Conservation (phyloP, 2,888 invertebrate genomes). For the Acronicta aceris region DNA sequence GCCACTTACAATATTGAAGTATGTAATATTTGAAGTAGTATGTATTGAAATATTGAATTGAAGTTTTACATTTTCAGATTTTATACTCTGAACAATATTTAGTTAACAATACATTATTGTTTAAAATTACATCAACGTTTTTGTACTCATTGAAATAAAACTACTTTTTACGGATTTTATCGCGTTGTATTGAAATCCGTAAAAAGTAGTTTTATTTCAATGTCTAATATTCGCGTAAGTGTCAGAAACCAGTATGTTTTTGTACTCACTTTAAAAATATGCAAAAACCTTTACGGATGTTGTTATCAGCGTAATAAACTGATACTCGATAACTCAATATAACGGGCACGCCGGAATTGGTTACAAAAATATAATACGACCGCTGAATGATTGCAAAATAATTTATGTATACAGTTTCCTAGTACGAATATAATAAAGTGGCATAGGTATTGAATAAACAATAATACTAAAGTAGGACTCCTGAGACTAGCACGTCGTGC, state of each 20-base stretch:
- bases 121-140: constrained; percentile 8
- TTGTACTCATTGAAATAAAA: too few species aligned
- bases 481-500: constrained; percentile 52
- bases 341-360: constrained; percentile 6
- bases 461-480: constrained; percentile 9
- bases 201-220: too few species aligned
- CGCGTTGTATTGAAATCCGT: too few species aligned
- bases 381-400: constrained; percentile 22
- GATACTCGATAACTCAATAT: constrained; percentile 15
- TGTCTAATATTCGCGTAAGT: too few species aligned
- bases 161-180: too few species aligned
- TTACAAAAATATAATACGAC: constrained; percentile 17
- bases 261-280: constrained; percentile 4
- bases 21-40: too few species aligned
- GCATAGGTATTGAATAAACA: constrained; percentile 5
- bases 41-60: too few species aligned
- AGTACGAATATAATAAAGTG: constrained; percentile 2
- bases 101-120: background rate
- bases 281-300: constrained; percentile 31
- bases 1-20: too few species aligned
- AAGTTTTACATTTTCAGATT: too few species aligned
- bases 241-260: too few species aligned
- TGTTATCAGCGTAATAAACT: constrained; percentile 22
- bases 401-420: constrained; percentile 25
- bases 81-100: too few species aligned